Base-by-base conservation (phyloP, 2,113 vertebrate genomes). In the Beaufortia kweichowensis region DNA sequence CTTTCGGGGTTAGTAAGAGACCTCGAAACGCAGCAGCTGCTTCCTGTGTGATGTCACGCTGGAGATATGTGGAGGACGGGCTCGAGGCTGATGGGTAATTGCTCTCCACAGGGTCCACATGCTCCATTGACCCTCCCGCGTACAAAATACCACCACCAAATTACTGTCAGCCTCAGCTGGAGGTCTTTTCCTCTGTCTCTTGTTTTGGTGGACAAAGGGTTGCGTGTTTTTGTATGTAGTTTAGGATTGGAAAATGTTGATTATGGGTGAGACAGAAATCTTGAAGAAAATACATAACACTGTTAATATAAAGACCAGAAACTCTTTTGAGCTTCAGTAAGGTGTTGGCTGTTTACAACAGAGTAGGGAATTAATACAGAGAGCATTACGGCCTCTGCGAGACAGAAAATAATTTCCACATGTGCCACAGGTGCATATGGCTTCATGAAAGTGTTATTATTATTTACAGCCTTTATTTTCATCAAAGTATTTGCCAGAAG, bases 11-110 rank as follows among this genome's bases (percentile, higher is more conserved):
- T 77, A 73, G 80, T 78, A 50, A 73, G 72, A 70, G 80, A 82
- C 77, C 84, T 50, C 82, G 83, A 81, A 89, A 80, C 85, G 64
- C 76, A 48, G 81, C 91, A 91, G 90, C 90, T 92, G 92, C 88
- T 91, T 90, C 89, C 92, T 89, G 80, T 29, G 73, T 91, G 90
- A 92, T 88, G 88, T 90, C 87, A 90, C 88, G 87, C 62, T 46
- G 23, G 81, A 90, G 89, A 77, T 89, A 91, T 65, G 35, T 43
- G 53, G 83, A 83, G 81, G 76, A 69, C 82, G 82, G 24, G 43
- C 61, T 69, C 31, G 10, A 82, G 80, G 86, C 82, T 56, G 80
- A 85, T 90, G 85, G 88, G 87, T 86, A 85, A 60, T 33, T 28
- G 3, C 55, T 66, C 86, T 65, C 78, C n/a, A 72, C 83, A 80